Evolutionary conservation across 2,888 invertebrate species (phyloP).

Genomic region (Geophilus truncorum): DNA sequence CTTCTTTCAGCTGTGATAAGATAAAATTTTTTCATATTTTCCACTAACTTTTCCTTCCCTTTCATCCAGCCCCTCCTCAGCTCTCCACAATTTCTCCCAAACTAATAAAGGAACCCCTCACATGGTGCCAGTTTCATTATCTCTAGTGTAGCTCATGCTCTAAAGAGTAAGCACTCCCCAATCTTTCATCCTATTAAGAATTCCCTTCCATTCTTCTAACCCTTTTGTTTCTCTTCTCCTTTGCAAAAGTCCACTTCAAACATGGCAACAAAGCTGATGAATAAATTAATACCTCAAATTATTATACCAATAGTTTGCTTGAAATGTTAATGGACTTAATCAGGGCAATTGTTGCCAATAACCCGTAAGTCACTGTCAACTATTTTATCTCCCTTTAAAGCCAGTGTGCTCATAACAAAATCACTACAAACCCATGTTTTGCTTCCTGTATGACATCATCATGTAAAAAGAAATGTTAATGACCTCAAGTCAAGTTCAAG

Average conservation of each 20-base stretch:
- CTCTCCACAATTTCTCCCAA: not conserved
- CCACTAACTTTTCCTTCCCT: too few relatives aligned
- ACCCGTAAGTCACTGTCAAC: too few relatives aligned
- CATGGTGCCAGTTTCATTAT: not conserved
- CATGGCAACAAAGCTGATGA: not conserved
- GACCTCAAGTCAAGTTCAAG: too few relatives aligned
- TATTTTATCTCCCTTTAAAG: too few relatives aligned
- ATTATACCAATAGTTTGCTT: not conserved
- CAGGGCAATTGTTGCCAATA: too few relatives aligned
- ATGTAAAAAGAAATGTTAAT: too few relatives aligned
- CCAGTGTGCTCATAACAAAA: too few relatives aligned
- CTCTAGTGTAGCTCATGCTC: not conserved
- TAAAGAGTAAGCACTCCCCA: too few relatives aligned
- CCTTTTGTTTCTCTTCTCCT: not conserved
- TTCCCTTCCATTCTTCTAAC: not conserved
- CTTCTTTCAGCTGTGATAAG: not conserved
- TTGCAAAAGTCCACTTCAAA: not conserved
- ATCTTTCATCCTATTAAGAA: constrained; percentile 4
- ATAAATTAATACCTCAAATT: not conserved
- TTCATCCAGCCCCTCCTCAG: too few relatives aligned
- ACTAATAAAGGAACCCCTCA: not conserved
- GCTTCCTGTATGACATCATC: too few relatives aligned
- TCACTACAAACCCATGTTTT: too few relatives aligned
- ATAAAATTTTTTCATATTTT: not conserved
- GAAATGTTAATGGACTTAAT: too few relatives aligned